Percentiles rank a stretch among this genome's conserved stretches.
Evolutionary conservation across 2,888 invertebrate genomes (phyloP).

Genomic region (Drosophila tripunctata): DNA sequence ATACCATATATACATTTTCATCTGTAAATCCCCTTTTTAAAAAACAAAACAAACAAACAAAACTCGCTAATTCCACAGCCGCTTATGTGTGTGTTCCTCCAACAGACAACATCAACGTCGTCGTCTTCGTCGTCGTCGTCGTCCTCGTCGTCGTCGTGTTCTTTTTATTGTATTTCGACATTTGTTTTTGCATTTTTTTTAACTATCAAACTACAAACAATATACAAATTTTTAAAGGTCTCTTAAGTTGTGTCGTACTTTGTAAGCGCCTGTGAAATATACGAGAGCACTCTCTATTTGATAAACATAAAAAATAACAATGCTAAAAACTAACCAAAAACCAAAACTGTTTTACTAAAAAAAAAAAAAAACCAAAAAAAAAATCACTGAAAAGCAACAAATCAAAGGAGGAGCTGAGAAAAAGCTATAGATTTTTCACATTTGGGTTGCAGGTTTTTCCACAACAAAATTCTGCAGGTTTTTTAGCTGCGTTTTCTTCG

Average conservation of each 20-base stretch:
- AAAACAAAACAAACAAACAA: too few relatives aligned
- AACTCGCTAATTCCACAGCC: slow-evolving; percentile 31
- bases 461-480: slow-evolving; percentile 8
- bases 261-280: slow-evolving; percentile 56
- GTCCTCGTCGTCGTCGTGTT: slow-evolving; percentile 15
- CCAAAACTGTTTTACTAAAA: slow-evolving; percentile 71
- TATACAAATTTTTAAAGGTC: slow-evolving; percentile 33
- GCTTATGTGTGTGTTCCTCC: slow-evolving; percentile 34
- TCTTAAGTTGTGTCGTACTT: slow-evolving; percentile 50
- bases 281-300: slow-evolving; percentile 41
- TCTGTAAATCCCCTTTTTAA: slow-evolving; percentile 4
- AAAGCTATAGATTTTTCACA: slow-evolving; percentile 20
- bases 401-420: background rate
- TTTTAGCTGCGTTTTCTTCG: slow-evolving; percentile 8
- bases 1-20: slow-evolving; percentile 6
- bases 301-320: slow-evolving; percentile 44
- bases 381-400: background rate
- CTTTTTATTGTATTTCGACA: slow-evolving; percentile 23
- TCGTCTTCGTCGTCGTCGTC: slow-evolving; percentile 33
- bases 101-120: slow-evolving; percentile 27
- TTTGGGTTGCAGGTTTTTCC: slow-evolving; percentile 42
- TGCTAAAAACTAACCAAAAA: slow-evolving; percentile 67
- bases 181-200: slow-evolving; percentile 11
- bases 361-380: background rate
- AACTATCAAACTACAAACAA: slow-evolving; percentile 4